Conservation (phyloP, 2,797 vertebrate species). For the Halcyon chelicuti region DNA sequence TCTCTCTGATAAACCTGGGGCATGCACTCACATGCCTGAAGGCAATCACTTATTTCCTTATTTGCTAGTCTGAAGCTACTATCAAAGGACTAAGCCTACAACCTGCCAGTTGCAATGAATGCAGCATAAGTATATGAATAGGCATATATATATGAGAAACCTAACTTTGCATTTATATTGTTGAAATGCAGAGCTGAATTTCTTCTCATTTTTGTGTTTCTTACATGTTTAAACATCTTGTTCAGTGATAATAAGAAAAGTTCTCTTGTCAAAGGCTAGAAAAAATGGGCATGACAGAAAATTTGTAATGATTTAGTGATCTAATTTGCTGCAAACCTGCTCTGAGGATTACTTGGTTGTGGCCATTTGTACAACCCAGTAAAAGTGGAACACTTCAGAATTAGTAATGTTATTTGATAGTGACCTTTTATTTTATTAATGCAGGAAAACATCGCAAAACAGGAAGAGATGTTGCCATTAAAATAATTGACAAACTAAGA, state of each 20-base stretch:
- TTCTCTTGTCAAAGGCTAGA: background rate
- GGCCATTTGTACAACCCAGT: background rate
- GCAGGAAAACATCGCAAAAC: constrained; percentile 97
- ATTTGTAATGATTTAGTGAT: background rate
- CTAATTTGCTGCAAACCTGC: background rate
- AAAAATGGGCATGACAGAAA: background rate
- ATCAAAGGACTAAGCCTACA: background rate
- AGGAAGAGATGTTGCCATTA: constrained; percentile 96
- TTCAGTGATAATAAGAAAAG: background rate
- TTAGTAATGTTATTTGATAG: constrained; percentile 32
- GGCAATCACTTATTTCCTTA: background rate
- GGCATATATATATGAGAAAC: background rate
- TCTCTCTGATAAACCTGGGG: background rate
- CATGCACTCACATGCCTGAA: background rate
- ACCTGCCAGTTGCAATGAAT: background rate
- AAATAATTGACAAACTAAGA: constrained; percentile 97
- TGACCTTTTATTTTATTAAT: constrained; percentile 36
- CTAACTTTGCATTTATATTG: background rate
- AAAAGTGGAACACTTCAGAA: background rate
- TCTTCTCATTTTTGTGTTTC: background rate
- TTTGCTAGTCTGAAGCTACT: background rate
- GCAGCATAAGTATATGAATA: background rate
- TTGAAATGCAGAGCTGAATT: background rate
- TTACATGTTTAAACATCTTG: background rate
- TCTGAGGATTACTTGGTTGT: background rate